Evolutionary conservation across 1,140 invertebrate genomes (phyloP), one percentile per base, ranked within the genome.

Genomic region (Pentalonia nigronervosa): DNA sequence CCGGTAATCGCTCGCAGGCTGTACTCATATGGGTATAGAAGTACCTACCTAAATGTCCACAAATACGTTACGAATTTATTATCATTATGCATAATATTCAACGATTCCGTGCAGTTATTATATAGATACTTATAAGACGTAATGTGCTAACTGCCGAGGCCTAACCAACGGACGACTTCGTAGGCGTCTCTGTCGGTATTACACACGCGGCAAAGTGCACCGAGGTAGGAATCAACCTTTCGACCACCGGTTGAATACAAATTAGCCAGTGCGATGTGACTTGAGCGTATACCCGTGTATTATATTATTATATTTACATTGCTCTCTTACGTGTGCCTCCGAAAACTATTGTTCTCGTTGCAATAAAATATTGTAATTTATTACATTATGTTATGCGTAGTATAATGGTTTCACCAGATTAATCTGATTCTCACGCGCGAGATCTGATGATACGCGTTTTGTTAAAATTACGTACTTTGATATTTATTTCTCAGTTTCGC

Each of bases 271-370:
- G 20, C 45, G 34, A 41, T 84, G 45, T 86, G 84, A 86, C 84
- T 47, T n/a, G n/a, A n/a, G 84, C 30, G 36, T 86, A 86, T n/a
- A n/a, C n/a, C n/a, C n/a, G 8, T 7, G 0, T 47, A 4, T 41
- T 84, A 50, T 76, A 76, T 76, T 36, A 81, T 86, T 86, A 87
- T 87, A 48, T 48, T 87, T 87, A 88, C 21, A 41, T 87, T 14
- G 25, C 45, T 25, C 7, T 76, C 60, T 76, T 76, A 30, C 83
- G 83, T 84, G 36, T 25, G 83, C 36, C 47, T 53, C 34, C 17
- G 17, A 48, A 36, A 4, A 36, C 34, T 36, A 56, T 89, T 89
- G n/a, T 53, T 89, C 36, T 25, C 50, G 34, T 8, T 34, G 86
- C 2, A 23, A 53, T 53, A 23, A 3, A 30, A 25, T 60, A 30